Percentiles rank a stretch among this genome's conserved stretches.
Conservation (phyloP, 2,113 vertebrate genomes). For the Salminus brasiliensis region DNA sequence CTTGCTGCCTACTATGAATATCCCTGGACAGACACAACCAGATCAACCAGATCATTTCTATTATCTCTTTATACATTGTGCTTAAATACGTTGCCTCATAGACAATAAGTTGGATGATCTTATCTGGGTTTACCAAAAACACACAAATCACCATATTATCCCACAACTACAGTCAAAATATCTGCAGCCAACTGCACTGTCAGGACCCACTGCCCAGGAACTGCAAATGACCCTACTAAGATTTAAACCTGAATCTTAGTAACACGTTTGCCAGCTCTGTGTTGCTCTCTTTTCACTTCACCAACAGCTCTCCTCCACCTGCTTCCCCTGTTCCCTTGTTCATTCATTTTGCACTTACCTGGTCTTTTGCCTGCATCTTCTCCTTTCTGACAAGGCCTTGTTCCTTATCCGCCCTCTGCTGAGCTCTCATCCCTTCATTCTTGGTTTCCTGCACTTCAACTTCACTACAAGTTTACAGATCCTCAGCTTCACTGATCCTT, state of each 20-base stretch:
- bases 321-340: conserved; percentile 28
- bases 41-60: too few relatives aligned
- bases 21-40: too few relatives aligned
- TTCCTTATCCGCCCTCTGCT: neutral
- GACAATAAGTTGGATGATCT: too few relatives aligned
- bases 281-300: neutral
- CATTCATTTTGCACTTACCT: conserved; percentile 51
- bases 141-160: too few relatives aligned
- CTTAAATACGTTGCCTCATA: too few relatives aligned
- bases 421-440: neutral
- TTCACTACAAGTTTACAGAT: neutral
- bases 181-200: neutral
- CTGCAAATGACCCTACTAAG: neutral
- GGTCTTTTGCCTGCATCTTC: conserved; percentile 45
- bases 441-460: neutral
- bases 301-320: neutral
- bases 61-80: too few relatives aligned
- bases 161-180: neutral
- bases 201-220: neutral
- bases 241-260: neutral
- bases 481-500: neutral
- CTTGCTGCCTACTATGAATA: too few relatives aligned
- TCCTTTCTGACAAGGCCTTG: conserved; percentile 10
- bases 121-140: too few relatives aligned
- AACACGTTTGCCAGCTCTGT: neutral